phyloP scores from a whole-genome alignment of 2,797 vertebrate genomes.

The Hydrolagus colliei region DNA sequence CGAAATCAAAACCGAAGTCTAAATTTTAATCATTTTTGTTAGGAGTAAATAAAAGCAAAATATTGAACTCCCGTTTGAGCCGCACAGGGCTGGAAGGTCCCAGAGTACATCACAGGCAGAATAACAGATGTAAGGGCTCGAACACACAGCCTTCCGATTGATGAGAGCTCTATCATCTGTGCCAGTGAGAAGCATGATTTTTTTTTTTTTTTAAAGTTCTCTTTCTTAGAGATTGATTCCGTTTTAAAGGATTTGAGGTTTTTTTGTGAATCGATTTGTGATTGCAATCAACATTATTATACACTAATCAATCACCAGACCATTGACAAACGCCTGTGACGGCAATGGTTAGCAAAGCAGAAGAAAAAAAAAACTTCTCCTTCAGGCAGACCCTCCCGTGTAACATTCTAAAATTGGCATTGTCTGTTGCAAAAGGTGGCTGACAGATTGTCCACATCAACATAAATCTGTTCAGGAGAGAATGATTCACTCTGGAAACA shows the following conservation, averaged over 20 bases:
- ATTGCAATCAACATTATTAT: slow-evolving; percentile 43
- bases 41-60: not conserved
- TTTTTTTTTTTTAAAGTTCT: no score
- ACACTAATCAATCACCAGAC: slow-evolving; percentile 51
- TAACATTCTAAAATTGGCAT: slow-evolving; percentile 65
- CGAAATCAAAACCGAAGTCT: not conserved
- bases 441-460: slow-evolving; percentile 68
- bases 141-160: no score
- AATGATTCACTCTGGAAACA: slow-evolving; percentile 67
- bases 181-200: no score
- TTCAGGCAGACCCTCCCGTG: slow-evolving; percentile 40
- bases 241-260: not conserved
- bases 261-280: slow-evolving; percentile 1
- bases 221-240: slow-evolving; percentile 4
- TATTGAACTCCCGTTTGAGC: no score
- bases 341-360: slow-evolving; percentile 41
- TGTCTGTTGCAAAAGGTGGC: slow-evolving; percentile 47
- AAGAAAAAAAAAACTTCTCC: slow-evolving; percentile 39
- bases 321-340: slow-evolving; percentile 53
- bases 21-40: slow-evolving; percentile 5
- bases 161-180: no score
- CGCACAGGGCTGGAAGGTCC: no score
- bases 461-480: slow-evolving; percentile 70
- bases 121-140: no score
- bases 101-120: no score